Conservation (phyloP, 2,797 vertebrate species). For the Hippoglossus hippoglossus region DNA sequence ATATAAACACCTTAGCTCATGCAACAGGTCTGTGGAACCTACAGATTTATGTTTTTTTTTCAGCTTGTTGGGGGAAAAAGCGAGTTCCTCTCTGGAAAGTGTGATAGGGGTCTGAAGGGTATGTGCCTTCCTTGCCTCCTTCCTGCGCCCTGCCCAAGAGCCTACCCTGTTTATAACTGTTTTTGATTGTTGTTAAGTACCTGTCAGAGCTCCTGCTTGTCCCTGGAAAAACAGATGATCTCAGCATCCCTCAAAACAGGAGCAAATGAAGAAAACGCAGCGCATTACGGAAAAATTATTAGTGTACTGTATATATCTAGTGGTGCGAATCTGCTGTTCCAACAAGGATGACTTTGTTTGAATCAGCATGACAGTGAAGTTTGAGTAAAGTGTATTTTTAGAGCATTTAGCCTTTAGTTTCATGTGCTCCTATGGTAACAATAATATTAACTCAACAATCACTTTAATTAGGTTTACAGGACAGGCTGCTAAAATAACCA, state of each 20-base stretch:
- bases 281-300: conserved; percentile 65
- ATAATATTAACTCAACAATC: conserved; percentile 65
- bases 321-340: conserved; percentile 48
- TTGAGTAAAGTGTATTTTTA: conserved; percentile 40
- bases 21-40: conserved; percentile 59
- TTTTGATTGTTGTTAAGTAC: conserved; percentile 83
- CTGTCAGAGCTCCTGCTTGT: conserved; percentile 76
- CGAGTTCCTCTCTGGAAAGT: conserved; percentile 79
- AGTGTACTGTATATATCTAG: conserved; percentile 38
- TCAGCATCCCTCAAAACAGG: conserved; percentile 75
- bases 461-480: conserved; percentile 46
- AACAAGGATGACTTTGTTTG: conserved; percentile 60
- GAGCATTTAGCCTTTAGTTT: conserved; percentile 19
- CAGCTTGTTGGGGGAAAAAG: conserved; percentile 61
- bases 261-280: conserved; percentile 56
- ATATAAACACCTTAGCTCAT: conserved; percentile 79
- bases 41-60: conserved; percentile 66
- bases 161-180: conserved; percentile 77
- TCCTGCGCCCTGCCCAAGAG: conserved; percentile 71
- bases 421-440: conserved; percentile 33
- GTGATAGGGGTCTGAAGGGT: conserved; percentile 78
- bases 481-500: conserved; percentile 42
- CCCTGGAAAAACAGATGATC: conserved; percentile 81
- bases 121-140: conserved; percentile 66
- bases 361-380: conserved; percentile 43